A percentile compares a stretch with the other conserved stretches of the same genome.
Conservation (phyloP, 2,888 invertebrate species). For the Pediacus dermestoides region DNA sequence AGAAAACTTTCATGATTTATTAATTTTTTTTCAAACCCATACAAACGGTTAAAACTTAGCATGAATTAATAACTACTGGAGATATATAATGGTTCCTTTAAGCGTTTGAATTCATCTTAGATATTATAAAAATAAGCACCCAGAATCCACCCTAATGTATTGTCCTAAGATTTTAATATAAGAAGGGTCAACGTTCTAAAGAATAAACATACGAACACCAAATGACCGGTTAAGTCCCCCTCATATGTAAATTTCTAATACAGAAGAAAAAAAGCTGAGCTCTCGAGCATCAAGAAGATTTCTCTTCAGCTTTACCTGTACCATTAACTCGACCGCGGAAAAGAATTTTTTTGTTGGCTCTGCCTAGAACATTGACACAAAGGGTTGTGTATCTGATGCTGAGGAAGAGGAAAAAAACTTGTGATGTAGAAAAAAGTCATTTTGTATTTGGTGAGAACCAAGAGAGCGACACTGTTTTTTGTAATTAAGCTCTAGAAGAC, state of each 20-base stretch:
- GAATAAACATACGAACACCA: slow-evolving; percentile 21
- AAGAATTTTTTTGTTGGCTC: slow-evolving; percentile 22
- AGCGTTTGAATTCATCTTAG: too few relatives aligned
- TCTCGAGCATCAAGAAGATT: slow-evolving; percentile 13
- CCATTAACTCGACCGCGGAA: slow-evolving; percentile 15
- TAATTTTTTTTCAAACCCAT: too few relatives aligned
- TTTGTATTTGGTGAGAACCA: slow-evolving; percentile 22
- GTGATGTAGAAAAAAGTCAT: slow-evolving; percentile 18
- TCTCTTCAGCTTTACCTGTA: slow-evolving; percentile 19
- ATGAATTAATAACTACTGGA: too few relatives aligned
- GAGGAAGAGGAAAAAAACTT: slow-evolving; percentile 20
- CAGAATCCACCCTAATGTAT: slow-evolving; percentile 17
- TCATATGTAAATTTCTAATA: slow-evolving; percentile 29
- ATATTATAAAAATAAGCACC: too few relatives aligned
- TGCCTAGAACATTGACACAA: slow-evolving; percentile 17
- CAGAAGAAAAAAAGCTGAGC: slow-evolving; percentile 21
- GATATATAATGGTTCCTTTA: too few relatives aligned
- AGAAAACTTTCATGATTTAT: too few relatives aligned
- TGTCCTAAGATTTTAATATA: slow-evolving; percentile 12
- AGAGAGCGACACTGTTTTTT: too few relatives aligned
- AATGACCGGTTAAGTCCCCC: slow-evolving; percentile 31
- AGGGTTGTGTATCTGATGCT: too few relatives aligned
- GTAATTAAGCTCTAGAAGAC: too few relatives aligned
- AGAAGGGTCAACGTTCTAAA: slow-evolving; percentile 30
- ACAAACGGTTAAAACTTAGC: too few relatives aligned